Evolutionary conservation across 2,888 invertebrate species (phyloP).

Genomic region (Drosophila longiperda): DNA sequence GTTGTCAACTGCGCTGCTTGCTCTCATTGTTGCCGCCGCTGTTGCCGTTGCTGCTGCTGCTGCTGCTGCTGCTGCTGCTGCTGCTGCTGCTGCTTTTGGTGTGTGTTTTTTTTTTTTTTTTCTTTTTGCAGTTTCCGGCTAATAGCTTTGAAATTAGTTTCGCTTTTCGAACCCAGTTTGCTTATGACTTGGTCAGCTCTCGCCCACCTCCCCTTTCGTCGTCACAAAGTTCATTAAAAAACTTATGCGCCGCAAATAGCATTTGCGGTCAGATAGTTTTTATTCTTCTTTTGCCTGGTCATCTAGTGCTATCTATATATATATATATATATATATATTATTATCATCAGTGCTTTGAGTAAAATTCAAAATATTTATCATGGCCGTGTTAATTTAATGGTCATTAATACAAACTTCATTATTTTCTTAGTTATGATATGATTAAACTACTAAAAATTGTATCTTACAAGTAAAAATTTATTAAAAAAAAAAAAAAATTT

Average conservation of each 20-base stretch:
- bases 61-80: constrained; percentile 7
- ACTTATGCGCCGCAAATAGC: constrained; percentile 36
- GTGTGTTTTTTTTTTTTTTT: background rate
- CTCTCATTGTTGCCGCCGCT: constrained; percentile 3
- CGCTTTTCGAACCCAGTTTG: constrained; percentile 52
- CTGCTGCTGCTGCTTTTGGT: constrained; percentile 8
- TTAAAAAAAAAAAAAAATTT: background rate
- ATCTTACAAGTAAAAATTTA: background rate
- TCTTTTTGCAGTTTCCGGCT: constrained; percentile 57
- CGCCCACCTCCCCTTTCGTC: constrained; percentile 1
- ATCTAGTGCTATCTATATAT: constrained; percentile 8
- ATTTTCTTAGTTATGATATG: background rate
- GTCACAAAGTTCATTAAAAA: constrained; percentile 50
- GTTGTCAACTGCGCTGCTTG: constrained; percentile 16
- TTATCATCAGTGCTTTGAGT: constrained; percentile 5
- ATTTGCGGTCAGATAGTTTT: constrained; percentile 49
- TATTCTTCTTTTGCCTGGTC: constrained; percentile 20
- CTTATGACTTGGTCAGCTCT: constrained; percentile 34
- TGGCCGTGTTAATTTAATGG: background rate
- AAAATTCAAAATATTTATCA: background rate
- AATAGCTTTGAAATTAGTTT: constrained; percentile 79
- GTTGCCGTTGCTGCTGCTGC: constrained; percentile 4
- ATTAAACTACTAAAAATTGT: background rate
- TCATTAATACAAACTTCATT: background rate
- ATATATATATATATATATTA: constrained; percentile 13